These are phyloP conservation scores for Eremophila alpestris DNA, from an alignment of 2,797 vertebrate species.

Conservation along the genomic window DNA sequence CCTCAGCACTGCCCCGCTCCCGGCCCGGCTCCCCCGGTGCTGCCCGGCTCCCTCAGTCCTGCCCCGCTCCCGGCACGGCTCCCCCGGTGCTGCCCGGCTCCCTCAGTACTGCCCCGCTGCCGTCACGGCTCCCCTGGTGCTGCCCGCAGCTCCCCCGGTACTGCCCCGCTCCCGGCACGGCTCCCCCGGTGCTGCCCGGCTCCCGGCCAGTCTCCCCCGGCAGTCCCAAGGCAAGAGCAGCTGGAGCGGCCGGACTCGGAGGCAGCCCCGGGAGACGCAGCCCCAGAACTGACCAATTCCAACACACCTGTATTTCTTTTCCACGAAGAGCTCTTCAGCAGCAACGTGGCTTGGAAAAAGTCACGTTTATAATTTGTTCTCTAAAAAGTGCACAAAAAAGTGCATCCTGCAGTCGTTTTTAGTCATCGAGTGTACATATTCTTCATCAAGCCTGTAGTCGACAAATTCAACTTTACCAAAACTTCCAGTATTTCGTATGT, in stretches of 20 bases:
- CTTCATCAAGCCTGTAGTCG: not conserved
- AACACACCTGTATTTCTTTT: rapidly evolving
- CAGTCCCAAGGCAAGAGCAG: not conserved
- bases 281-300: not conserved
- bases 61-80: too few relatives aligned
- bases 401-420: rapidly evolving
- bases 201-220: not conserved
- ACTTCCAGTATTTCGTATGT: rapidly evolving
- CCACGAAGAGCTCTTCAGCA: not conserved
- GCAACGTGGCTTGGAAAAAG: not conserved
- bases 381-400: not conserved
- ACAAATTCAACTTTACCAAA: not conserved
- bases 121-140: too few relatives aligned
- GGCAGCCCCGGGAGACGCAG: not conserved
- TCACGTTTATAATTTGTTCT: too few relatives aligned
- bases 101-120: too few relatives aligned
- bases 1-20: too few relatives aligned
- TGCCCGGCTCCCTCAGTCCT: not conserved
- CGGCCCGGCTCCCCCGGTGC: not conserved
- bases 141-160: not conserved
- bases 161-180: rapidly evolving
- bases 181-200: not conserved
- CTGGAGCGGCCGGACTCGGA: not conserved
- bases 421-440: rapidly evolving
- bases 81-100: too few relatives aligned